Conservation (phyloP, 2,888 invertebrate genomes). For the Dendrolimus houi region DNA sequence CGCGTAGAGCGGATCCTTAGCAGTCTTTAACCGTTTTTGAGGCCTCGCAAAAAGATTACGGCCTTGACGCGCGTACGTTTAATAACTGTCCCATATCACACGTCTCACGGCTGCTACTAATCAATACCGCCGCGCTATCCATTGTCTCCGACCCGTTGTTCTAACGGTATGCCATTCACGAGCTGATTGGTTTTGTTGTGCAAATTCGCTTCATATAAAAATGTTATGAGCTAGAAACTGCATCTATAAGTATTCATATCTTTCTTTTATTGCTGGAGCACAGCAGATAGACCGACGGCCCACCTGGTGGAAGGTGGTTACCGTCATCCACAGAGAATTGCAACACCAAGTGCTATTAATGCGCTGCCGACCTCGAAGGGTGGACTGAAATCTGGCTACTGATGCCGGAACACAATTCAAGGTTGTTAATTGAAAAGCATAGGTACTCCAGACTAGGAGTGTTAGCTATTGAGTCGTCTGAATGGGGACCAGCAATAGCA, state of each 20-base stretch:
- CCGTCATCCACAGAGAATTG: neutral
- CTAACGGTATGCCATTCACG: neutral
- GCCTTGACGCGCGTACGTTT: neutral
- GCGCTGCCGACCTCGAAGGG: neutral
- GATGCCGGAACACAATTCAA: neutral
- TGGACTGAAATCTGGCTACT: neutral
- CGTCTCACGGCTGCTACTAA: neutral
- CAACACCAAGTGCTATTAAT: neutral
- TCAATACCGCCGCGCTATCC: conserved; percentile 1
- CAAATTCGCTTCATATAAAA: neutral
- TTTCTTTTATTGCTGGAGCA: too few species aligned
- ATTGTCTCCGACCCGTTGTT: conserved; percentile 2
- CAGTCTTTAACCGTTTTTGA: too few species aligned
- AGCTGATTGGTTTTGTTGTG: neutral
- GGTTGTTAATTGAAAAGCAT: too few species aligned
- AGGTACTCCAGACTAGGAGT: too few species aligned
- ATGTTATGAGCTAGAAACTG: too few species aligned
- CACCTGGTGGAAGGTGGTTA: too few species aligned
- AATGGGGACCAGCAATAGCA: too few species aligned
- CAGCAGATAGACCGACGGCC: too few species aligned
- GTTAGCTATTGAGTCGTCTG: too few species aligned
- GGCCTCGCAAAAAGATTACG: neutral
- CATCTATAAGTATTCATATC: too few species aligned
- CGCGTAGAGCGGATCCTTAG: too few species aligned
- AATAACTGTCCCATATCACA: neutral